phyloP scores from a whole-genome alignment of 1,140 invertebrate genomes.

The Pseudobourletiella spinata region DNA sequence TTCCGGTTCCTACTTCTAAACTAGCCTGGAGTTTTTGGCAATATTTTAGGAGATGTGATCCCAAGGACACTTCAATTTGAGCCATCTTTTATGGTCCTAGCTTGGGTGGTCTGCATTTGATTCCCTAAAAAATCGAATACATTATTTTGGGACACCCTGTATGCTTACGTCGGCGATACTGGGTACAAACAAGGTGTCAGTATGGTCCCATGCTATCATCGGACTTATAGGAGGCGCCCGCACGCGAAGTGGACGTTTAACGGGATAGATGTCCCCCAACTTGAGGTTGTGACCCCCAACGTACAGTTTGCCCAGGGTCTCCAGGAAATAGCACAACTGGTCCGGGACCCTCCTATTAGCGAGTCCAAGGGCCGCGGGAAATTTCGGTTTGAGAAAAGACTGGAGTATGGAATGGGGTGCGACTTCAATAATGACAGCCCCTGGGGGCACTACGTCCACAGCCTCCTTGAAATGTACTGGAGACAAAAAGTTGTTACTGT shows the following conservation, averaged over 20 bases:
- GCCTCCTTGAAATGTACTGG: constrained; percentile 81
- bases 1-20: no score
- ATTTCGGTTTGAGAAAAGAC: constrained; percentile 57
- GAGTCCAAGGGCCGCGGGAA: constrained; percentile 54
- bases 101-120: no score
- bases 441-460: constrained; percentile 59
- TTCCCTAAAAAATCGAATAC: no score
- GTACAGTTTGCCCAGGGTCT: constrained; percentile 71
- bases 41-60: no score
- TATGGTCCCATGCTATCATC: constrained; percentile 83
- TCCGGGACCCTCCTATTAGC: constrained; percentile 60
- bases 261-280: constrained; percentile 60
- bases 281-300: constrained; percentile 66
- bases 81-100: no score
- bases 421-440: constrained; percentile 70
- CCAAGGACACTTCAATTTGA: no score
- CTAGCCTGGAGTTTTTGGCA: no score
- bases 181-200: constrained; percentile 63
- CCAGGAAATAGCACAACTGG: constrained; percentile 59
- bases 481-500: constrained; percentile 52
- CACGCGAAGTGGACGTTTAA: constrained; percentile 68
- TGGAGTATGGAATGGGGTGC: constrained; percentile 71
- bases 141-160: no score
- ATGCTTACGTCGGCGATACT: constrained; percentile 50
- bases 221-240: constrained; percentile 80